Evolutionary conservation across 2,113 vertebrate species (phyloP), one percentile per base, ranked within the genome.

Genomic region (Strigops habroptila): DNA sequence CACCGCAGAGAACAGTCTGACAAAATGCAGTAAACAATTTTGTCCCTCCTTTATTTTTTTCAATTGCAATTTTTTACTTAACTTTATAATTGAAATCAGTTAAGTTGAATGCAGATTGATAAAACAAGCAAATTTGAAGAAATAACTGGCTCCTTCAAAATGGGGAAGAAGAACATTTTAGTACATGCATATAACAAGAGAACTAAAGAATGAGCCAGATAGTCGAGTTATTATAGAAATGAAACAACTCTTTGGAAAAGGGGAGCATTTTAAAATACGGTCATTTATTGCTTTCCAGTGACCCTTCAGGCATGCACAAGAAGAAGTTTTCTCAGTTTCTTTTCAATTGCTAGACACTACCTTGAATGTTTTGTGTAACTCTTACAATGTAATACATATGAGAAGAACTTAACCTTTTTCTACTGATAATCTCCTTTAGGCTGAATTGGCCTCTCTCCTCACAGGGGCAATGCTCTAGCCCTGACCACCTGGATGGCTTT

Each of bases 401-500:
- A 27, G 6, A 68, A 81, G 10, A 44, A 6, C 4, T 21, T 33
- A 14, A 27, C 1, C 8, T 44, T 62, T 55, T 63, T 30, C n/a
- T 71, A 7, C 22, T 24, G 1, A 6, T 10, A 65, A n/a, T 9
- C 3, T 19, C 27, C 8, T 59, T 62, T 23, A 35, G 5, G 14
- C 4, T 67, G 18, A 67, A 57, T 7, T 31, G 24, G 8, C 3
- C 4, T 9, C 6, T 46, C 13, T 79, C 3, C 25, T 67, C 5
- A 27, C 6, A 39, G 11, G 25, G 8, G 5, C 8, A 18, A 1
- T 22, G 14, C 13, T 88, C 19, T 37, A 86, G 6, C 8, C 23
- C 24, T 71, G 27, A 23, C 2, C 10, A 53, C 6, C 15, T 67
- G 0, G 0, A 22, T 17, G 48, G 4, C 12, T 4, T 11, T 77